phyloP scores from a whole-genome alignment of 2,888 invertebrate genomes.

The Ichneumon xanthorius region DNA sequence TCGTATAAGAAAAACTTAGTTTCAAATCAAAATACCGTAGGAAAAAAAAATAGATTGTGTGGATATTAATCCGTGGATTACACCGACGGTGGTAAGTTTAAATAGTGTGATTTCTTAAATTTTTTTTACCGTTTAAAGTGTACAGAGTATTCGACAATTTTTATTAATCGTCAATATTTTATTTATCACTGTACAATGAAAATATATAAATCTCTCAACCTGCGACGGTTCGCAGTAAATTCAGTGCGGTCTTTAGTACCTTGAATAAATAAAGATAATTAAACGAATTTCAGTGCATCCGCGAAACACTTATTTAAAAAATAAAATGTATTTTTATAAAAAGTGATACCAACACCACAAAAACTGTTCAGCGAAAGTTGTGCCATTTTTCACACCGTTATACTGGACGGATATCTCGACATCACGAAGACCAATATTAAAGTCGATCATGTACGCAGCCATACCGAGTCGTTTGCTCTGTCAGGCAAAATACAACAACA shows the following conservation, averaged over 20 bases:
- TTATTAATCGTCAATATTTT: background rate
- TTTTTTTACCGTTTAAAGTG: background rate
- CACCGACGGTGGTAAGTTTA: background rate
- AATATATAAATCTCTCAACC: conserved; percentile 9
- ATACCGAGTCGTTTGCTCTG: conserved; percentile 74
- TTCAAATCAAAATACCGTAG: no score
- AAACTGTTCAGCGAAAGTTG: conserved; percentile 76
- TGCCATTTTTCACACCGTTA: conserved; percentile 79
- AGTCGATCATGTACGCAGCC: conserved; percentile 76
- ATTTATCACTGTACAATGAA: background rate
- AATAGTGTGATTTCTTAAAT: background rate
- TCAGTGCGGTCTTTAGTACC: conserved; percentile 75
- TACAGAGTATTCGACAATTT: conserved; percentile 4
- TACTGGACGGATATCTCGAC: conserved; percentile 73
- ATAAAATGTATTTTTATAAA: background rate
- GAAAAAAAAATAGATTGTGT: background rate
- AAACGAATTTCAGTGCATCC: background rate
- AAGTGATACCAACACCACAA: conserved; percentile 73
- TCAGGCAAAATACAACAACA: background rate
- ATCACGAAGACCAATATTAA: conserved; percentile 75
- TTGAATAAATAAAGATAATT: conserved; percentile 50
- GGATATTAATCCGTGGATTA: background rate
- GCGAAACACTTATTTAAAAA: background rate
- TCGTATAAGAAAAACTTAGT: no score
- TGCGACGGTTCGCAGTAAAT: conserved; percentile 73